Evolutionary conservation across 2,113 vertebrate genomes (phyloP).

Genomic region (Tetrao urogallus): DNA sequence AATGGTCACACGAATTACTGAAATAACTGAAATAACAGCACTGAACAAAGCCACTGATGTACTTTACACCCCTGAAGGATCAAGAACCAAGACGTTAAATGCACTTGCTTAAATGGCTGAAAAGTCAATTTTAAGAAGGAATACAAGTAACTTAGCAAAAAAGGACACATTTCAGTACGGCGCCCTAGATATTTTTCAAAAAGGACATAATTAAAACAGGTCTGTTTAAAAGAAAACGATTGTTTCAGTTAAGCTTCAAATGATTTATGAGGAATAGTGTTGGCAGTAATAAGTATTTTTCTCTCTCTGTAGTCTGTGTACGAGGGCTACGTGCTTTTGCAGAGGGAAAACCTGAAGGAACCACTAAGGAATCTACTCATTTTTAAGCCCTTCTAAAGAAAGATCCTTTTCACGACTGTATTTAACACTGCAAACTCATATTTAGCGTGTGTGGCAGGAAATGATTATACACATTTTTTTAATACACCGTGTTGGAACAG

Average conservation of each 20-base stretch:
- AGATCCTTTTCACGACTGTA: constrained; percentile 54
- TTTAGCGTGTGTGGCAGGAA: background rate
- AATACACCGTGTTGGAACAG: background rate
- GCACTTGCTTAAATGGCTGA: background rate
- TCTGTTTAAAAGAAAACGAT: background rate
- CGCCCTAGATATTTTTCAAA: background rate
- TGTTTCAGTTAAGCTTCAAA: background rate
- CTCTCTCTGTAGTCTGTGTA: background rate
- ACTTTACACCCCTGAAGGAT: background rate
- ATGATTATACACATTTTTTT: constrained; percentile 8
- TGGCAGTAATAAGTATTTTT: background rate
- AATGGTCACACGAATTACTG: background rate
- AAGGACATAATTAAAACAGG: background rate
- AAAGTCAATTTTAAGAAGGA: background rate
- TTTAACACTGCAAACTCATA: constrained; percentile 3
- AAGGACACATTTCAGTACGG: background rate
- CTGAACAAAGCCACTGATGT: background rate
- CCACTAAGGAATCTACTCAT: background rate
- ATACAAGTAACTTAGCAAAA: background rate
- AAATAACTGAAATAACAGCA: too few relatives aligned
- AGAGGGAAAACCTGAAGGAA: background rate
- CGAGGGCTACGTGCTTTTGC: constrained; percentile 45
- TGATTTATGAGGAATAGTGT: background rate
- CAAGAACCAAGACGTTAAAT: background rate
- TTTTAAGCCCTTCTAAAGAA: constrained; percentile 30